These are phyloP conservation scores for Hermatobates lingyangjiaoensis DNA, from an alignment of 1,140 invertebrate species.

Conservation along the genomic window DNA sequence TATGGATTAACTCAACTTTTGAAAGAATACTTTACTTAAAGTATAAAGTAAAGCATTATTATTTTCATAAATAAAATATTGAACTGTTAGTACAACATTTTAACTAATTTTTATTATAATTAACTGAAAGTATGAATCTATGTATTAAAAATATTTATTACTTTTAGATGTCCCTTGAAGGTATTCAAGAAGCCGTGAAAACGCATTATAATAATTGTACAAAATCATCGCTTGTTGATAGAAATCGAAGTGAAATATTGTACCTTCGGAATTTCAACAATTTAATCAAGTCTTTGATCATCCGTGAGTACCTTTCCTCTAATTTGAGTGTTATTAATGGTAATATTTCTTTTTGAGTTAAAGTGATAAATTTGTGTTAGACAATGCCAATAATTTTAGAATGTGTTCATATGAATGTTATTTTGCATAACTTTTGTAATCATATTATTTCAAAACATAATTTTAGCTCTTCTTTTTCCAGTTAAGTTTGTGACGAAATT, in stretches of 20 bases:
- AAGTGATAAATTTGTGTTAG: neutral
- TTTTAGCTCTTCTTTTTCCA: neutral
- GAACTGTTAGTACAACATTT: no score
- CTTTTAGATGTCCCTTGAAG: no score
- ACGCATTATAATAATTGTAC: no score
- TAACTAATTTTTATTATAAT: no score
- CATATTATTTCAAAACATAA: neutral
- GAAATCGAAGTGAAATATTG: slow-evolving; percentile 76
- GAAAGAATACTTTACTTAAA: no score
- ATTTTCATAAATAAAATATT: no score
- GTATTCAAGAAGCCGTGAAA: no score
- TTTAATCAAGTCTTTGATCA: slow-evolving; percentile 93
- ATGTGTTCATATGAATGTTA: neutral
- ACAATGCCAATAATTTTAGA: neutral
- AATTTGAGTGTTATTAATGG: neutral
- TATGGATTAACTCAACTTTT: no score
- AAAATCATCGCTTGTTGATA: slow-evolving; percentile 40
- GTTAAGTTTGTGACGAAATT: neutral
- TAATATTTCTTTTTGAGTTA: neutral
- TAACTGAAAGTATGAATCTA: no score
- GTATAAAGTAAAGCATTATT: no score
- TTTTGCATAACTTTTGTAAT: neutral
- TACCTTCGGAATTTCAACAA: slow-evolving; percentile 95
- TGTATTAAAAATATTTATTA: no score
- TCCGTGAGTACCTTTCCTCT: slow-evolving; percentile 34